phyloP scores from a whole-genome alignment of 2,797 vertebrate species.

The Vultur gryphus region DNA sequence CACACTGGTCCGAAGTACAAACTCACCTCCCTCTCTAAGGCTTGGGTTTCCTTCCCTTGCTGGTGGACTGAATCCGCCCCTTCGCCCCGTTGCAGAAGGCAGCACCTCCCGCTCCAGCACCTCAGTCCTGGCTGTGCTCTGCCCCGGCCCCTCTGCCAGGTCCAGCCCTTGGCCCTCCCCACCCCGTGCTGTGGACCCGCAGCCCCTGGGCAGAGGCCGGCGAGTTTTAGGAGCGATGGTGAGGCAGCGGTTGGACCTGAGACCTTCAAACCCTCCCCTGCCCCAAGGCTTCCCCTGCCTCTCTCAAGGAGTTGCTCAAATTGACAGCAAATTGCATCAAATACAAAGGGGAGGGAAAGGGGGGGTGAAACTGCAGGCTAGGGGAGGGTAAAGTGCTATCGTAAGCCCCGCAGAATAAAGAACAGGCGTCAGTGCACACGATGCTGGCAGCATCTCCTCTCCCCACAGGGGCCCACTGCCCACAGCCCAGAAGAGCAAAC shows the following conservation, averaged over 20 bases:
- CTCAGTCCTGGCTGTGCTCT: not conserved
- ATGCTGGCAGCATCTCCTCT: not conserved
- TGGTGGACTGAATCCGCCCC: not conserved
- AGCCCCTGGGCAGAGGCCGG: not conserved
- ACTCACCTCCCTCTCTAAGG: not conserved
- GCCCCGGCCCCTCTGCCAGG: not conserved
- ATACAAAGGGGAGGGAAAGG: not conserved
- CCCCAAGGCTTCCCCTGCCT: not conserved
- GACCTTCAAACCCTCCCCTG: not conserved
- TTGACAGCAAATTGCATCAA: not conserved
- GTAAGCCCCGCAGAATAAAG: fast-evolving
- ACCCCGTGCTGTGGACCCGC: not conserved
- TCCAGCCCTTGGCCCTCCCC: not conserved
- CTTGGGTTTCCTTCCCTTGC: not conserved
- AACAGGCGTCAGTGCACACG: not conserved
- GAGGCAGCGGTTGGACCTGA: not conserved
- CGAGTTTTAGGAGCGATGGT: not conserved
- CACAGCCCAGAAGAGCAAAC: not conserved
- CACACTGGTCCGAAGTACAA: not conserved
- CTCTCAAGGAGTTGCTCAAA: not conserved
- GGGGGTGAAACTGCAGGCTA: not conserved
- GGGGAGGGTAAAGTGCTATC: not conserved
- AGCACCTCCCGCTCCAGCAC: fast-evolving
- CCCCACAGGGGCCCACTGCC: not conserved
- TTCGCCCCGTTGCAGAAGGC: not conserved